A percentile compares a stretch with the other conserved stretches of the same genome.
These are phyloP conservation scores for Polietes domitor DNA, from an alignment of 2,888 invertebrate genomes.

Conservation along the genomic window DNA sequence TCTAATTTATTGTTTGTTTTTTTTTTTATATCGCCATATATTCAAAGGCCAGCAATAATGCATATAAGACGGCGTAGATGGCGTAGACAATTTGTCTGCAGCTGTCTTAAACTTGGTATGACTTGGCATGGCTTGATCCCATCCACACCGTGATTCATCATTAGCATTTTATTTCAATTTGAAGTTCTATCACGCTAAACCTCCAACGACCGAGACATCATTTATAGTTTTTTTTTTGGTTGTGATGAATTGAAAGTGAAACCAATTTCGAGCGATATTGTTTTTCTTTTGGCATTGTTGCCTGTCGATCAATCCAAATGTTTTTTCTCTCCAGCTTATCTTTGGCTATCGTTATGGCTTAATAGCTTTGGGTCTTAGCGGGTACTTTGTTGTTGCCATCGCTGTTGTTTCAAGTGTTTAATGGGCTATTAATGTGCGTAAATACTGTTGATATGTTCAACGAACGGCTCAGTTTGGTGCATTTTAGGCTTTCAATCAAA, in stretches of 20 bases:
- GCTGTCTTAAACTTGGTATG: no score
- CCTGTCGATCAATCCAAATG: constrained; percentile 13
- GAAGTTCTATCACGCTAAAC: constrained; percentile 25
- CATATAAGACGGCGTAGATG: no score
- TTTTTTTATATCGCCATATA: no score
- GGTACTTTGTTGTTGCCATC: neutral
- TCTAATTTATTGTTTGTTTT: no score
- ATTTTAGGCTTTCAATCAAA: constrained; percentile 18
- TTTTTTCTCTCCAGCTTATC: neutral
- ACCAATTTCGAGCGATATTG: constrained; percentile 9
- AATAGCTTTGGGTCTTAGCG: neutral
- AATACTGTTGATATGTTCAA: constrained; percentile 14
- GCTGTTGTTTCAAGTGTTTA: neutral
- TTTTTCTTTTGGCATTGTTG: constrained; percentile 10
- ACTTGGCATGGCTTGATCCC: neutral
- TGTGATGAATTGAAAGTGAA: constrained; percentile 24
- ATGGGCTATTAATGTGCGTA: constrained; percentile 1
- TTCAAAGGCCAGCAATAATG: no score
- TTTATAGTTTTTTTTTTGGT: neutral
- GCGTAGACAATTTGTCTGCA: no score
- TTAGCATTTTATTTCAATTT: constrained; percentile 4
- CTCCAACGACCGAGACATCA: no score
- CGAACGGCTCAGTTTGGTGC: neutral
- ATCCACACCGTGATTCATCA: neutral
- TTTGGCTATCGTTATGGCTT: constrained; percentile 13